Percentiles rank a stretch among this genome's conserved stretches.
Conservation (phyloP, 2,888 invertebrate species). For the Drosophila kambysellisi region DNA sequence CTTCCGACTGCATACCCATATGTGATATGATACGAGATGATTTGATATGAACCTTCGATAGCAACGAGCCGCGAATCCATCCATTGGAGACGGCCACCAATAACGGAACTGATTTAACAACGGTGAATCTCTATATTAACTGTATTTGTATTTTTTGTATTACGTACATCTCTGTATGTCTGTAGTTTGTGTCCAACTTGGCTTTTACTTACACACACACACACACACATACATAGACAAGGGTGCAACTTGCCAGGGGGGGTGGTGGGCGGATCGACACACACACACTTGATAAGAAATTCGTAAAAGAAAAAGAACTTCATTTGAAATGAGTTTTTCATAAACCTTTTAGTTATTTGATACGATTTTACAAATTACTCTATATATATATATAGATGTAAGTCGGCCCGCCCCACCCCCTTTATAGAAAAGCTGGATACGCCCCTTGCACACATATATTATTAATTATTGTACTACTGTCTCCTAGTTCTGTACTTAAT, state of each 20-base stretch:
- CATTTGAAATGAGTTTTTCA: not conserved
- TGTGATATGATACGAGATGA: conserved; percentile 1
- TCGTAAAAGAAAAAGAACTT: not conserved
- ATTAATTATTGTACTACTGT: conserved; percentile 5
- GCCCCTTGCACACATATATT: not conserved
- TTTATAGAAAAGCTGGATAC: not conserved
- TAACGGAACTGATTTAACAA: conserved; percentile 46
- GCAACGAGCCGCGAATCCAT: not conserved
- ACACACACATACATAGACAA: not conserved
- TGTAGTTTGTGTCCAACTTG: conserved; percentile 23
- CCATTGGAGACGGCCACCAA: not conserved
- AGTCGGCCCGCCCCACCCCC: not conserved
- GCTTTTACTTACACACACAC: not conserved
- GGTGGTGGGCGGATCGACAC: not conserved
- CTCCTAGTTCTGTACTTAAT: conserved; percentile 35
- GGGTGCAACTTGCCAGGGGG: not conserved
- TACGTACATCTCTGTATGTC: not conserved
- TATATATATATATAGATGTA: not conserved
- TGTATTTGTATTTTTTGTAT: conserved; percentile 38
- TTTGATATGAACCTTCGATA: not conserved
- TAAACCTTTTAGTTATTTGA: not conserved
- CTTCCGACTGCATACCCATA: not conserved
- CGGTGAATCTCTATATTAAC: conserved; percentile 50
- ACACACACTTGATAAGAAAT: not conserved
- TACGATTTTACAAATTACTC: not conserved